phyloP scores from a whole-genome alignment of 1,140 invertebrate genomes.

The Choristoneura fumiferana region DNA sequence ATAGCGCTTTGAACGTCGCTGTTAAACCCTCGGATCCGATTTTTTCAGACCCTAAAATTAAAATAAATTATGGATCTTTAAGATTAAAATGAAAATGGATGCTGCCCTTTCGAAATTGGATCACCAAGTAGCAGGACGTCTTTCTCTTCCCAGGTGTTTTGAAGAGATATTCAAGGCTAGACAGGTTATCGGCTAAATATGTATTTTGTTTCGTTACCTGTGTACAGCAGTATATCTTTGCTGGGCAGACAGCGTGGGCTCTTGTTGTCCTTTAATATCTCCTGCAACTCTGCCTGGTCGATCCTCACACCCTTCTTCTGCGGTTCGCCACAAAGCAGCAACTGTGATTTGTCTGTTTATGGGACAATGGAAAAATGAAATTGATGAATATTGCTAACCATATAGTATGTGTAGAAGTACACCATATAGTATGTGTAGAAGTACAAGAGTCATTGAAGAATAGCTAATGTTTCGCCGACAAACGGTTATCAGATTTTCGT shows the following conservation, averaged over 20 bases:
- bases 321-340: slow-evolving; percentile 83
- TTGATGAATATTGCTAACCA: slow-evolving; percentile 26
- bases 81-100: not conserved
- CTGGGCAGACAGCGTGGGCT: slow-evolving; percentile 80
- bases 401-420: slow-evolving; percentile 22
- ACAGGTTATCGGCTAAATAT: slow-evolving; percentile 4
- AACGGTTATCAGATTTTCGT: too few relatives aligned
- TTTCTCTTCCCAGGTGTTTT: too few relatives aligned
- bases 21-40: slow-evolving; percentile 81
- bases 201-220: slow-evolving; percentile 47
- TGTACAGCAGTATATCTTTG: slow-evolving; percentile 83
- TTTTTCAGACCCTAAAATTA: slow-evolving; percentile 78
- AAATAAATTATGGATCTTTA: not conserved
- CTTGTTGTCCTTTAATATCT: slow-evolving; percentile 64
- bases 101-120: too few relatives aligned
- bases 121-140: too few relatives aligned
- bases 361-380: slow-evolving; percentile 35
- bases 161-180: too few relatives aligned
- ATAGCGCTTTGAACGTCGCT: slow-evolving; percentile 82
- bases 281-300: slow-evolving; percentile 70
- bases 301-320: slow-evolving; percentile 64
- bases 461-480: too few relatives aligned
- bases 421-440: too few relatives aligned
- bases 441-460: too few relatives aligned
- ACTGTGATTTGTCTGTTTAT: slow-evolving; percentile 87